Evolutionary conservation across 1,140 invertebrate species (phyloP).

Genomic region (Drosophila auraria): DNA sequence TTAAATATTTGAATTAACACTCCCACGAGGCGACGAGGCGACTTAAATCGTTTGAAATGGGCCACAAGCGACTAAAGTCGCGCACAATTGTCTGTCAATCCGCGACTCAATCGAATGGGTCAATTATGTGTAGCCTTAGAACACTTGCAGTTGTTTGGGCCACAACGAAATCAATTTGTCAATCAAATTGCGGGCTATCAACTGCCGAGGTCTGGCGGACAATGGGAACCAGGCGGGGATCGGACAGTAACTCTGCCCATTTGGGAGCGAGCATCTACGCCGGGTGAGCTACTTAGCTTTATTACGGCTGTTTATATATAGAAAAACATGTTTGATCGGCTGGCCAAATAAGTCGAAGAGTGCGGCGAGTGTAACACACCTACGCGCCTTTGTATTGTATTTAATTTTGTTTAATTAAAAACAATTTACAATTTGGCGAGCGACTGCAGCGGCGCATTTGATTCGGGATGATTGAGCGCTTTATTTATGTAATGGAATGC

Average conservation of each 20-base stretch:
- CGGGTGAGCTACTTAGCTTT: constrained; percentile 51
- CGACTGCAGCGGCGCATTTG: constrained; percentile 59
- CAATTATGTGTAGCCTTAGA: constrained; percentile 67
- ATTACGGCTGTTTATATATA: constrained; percentile 30
- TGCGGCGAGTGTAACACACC: constrained; percentile 64
- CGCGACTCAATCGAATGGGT: constrained; percentile 27
- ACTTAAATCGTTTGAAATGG: constrained; percentile 1
- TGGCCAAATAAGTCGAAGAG: constrained; percentile 66
- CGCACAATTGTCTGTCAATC: constrained; percentile 52
- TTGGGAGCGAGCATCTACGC: constrained; percentile 24
- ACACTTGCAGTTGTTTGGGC: constrained; percentile 44
- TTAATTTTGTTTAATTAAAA: constrained; percentile 74
- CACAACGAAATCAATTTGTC: constrained; percentile 65
- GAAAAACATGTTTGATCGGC: constrained; percentile 61
- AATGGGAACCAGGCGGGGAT: constrained; percentile 6
- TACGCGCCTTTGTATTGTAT: constrained; percentile 50
- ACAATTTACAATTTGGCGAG: constrained; percentile 60
- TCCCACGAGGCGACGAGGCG: not conserved
- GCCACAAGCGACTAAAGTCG: constrained; percentile 18
- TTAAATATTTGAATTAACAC: constrained; percentile 17
- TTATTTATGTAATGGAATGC: constrained; percentile 44
- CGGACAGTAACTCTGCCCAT: constrained; percentile 12
- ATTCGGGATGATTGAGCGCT: constrained; percentile 47
- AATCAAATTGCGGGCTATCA: constrained; percentile 56
- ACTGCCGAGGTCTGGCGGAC: constrained; percentile 24